Base-by-base conservation (phyloP, 1,140 invertebrate genomes). In the Atta cephalotes region DNA sequence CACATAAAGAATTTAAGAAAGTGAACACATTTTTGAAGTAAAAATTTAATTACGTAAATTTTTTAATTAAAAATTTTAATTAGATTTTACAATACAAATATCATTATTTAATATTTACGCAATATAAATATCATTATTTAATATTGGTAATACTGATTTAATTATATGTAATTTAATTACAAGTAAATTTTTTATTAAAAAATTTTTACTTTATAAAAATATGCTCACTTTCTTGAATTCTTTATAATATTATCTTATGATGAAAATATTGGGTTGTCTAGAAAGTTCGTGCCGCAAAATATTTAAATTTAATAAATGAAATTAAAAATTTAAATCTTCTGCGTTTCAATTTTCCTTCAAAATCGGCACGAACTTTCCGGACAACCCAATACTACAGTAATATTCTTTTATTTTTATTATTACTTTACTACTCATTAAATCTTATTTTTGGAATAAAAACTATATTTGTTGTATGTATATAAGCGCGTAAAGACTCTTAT, bases 351-450 rank as follows among this genome's bases (percentile, higher is more conserved):
- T 25, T 25, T 25, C 25, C 25, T 25, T 25, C 25, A 25, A 25
- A 25, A 25, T 25, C 25, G 25, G 25, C 25, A 25, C 0, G 25
- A 25, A 25, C 25, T 25, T 25, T 25, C 25, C 25, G 25, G 25
- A 25, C 25, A 25, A 21, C 21, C 21, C 21, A 58, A 35, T 66
- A 35, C 9, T 0, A 21, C 6, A 68, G 21, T n/a, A 9, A 66
- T 39, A 28, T 76, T 76, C 14, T 7, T 77, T 28, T 21, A 77
- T 77, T 39, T 28, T 63, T 16, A 62, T 77, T 35, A 21, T n/a
- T 31, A 16, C n/a, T 63, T 21, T 21, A 21, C 21, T 21, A 21
- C 21, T n/a, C 5, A 21, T 56, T 62, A 14, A 68, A 68, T 45
- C 10, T 68, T 45, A 68, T 68, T 45, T 62, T 35, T 3, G 56